phyloP scores from a whole-genome alignment of 2,797 vertebrate species.

The Danio jaintianensis region DNA sequence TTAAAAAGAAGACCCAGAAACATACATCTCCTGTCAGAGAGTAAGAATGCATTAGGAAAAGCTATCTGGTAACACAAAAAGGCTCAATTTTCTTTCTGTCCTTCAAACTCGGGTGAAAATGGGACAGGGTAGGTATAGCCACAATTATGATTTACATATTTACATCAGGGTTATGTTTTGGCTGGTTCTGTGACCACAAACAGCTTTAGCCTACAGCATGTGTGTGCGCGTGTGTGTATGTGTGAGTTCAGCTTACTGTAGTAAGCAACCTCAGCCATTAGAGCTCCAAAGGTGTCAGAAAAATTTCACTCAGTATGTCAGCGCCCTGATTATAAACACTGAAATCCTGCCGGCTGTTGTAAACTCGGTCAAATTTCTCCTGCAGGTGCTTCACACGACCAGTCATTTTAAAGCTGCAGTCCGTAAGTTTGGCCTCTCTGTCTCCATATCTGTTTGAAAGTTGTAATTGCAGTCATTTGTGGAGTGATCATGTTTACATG shows the following conservation, averaged over 20 bases:
- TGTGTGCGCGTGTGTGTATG: neutral
- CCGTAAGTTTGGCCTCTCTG: too few relatives aligned
- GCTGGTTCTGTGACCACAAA: conserved; percentile 37
- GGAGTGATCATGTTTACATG: too few relatives aligned
- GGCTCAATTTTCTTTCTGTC: neutral
- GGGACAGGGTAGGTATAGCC: neutral
- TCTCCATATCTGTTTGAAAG: too few relatives aligned
- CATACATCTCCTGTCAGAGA: conserved; percentile 13
- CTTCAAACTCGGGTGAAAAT: conserved; percentile 5
- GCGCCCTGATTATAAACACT: conserved; percentile 27
- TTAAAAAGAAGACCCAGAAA: neutral
- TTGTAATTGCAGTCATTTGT: too few relatives aligned
- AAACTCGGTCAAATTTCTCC: neutral
- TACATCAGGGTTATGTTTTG: conserved; percentile 24
- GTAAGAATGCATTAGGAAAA: conserved; percentile 3
- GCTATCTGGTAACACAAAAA: neutral
- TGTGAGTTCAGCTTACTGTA: conserved; percentile 31
- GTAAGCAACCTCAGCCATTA: conserved; percentile 39
- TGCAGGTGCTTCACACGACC: conserved; percentile 11
- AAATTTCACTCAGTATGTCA: conserved; percentile 25
- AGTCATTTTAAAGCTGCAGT: conserved; percentile 21
- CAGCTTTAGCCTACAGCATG: conserved; percentile 31
- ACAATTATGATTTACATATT: conserved; percentile 31
- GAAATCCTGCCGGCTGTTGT: neutral
- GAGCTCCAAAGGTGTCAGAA: conserved; percentile 30